Percentiles rank a stretch among this genome's conserved stretches.
Evolutionary conservation across 64 coral and sea anemone genomes (phyloP).

Genomic region (Stylophora pistillata): DNA sequence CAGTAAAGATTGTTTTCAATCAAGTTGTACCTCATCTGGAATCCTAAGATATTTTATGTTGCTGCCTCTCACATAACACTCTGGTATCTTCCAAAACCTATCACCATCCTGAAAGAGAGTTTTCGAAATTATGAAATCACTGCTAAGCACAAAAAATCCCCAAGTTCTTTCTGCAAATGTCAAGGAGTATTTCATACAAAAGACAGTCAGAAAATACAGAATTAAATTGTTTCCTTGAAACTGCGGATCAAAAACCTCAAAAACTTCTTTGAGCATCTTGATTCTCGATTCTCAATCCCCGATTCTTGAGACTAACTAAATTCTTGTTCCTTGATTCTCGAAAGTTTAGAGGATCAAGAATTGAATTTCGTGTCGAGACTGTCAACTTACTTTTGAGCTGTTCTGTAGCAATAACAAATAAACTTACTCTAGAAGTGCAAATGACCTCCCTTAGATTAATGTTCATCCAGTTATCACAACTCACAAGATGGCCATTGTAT

Average conservation of each 20-base stretch:
- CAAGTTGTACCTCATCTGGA: constrained; percentile 90
- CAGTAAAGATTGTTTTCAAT: not conserved
- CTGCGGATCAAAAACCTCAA: too few relatives aligned
- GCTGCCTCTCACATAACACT: constrained; percentile 97
- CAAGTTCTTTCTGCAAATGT: not conserved
- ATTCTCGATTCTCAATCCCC: too few relatives aligned
- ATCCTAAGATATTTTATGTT: constrained; percentile 99
- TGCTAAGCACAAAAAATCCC: not conserved
- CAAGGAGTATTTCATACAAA: too few relatives aligned
- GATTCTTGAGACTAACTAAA: too few relatives aligned
- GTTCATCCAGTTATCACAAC: constrained; percentile 99
- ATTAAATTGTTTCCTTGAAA: too few relatives aligned
- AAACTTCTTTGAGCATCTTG: too few relatives aligned
- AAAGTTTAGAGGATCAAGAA: too few relatives aligned
- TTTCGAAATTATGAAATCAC: not conserved
- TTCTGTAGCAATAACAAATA: not conserved
- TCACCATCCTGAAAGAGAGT: constrained; percentile 79
- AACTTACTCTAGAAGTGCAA: constrained; percentile 96
- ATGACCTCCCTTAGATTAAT: constrained; percentile 99
- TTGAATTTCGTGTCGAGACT: too few relatives aligned
- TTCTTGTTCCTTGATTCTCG: too few relatives aligned
- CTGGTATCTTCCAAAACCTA: constrained; percentile 97
- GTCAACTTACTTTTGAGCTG: too few relatives aligned
- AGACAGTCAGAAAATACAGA: too few relatives aligned
- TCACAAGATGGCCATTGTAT: constrained; percentile 98